These are phyloP conservation scores for Lepus americanus DNA, from an alignment of 2,113 vertebrate species.

Conservation along the genomic window DNA sequence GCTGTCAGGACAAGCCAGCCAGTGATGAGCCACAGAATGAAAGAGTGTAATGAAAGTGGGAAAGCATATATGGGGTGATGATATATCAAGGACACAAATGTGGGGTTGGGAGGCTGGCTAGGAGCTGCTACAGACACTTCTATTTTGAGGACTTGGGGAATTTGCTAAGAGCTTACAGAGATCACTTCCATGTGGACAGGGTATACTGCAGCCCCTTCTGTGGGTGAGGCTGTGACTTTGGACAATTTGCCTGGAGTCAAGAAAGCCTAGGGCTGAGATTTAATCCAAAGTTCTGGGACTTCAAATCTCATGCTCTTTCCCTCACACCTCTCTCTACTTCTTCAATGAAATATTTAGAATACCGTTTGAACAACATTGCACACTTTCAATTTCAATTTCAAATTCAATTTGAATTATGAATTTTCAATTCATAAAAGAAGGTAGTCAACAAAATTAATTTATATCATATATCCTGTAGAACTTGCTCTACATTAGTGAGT, in stretches of 20 bases:
- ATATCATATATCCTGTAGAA: constrained; percentile 49
- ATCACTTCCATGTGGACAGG: background rate
- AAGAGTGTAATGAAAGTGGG: background rate
- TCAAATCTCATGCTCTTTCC: background rate
- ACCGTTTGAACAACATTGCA: background rate
- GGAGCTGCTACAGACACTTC: background rate
- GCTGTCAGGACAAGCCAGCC: background rate
- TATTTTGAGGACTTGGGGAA: background rate
- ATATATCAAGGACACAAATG: background rate
- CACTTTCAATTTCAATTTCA: background rate
- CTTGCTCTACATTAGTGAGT: background rate
- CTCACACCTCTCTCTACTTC: background rate
- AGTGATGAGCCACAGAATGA: background rate
- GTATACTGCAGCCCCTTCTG: background rate
- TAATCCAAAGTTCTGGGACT: background rate
- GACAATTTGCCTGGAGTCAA: background rate
- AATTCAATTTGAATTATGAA: too few relatives aligned
- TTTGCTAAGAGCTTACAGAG: background rate
- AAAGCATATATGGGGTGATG: background rate
- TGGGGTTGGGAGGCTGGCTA: background rate
- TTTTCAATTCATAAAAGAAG: too few relatives aligned
- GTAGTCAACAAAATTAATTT: constrained; percentile 19
- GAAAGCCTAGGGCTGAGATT: background rate
- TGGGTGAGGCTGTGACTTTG: background rate
- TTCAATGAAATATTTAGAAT: background rate